Percentiles rank a stretch among this genome's conserved stretches.
phyloP scores from a whole-genome alignment of 2,797 vertebrate species.

The Lutjanus campechanus region DNA sequence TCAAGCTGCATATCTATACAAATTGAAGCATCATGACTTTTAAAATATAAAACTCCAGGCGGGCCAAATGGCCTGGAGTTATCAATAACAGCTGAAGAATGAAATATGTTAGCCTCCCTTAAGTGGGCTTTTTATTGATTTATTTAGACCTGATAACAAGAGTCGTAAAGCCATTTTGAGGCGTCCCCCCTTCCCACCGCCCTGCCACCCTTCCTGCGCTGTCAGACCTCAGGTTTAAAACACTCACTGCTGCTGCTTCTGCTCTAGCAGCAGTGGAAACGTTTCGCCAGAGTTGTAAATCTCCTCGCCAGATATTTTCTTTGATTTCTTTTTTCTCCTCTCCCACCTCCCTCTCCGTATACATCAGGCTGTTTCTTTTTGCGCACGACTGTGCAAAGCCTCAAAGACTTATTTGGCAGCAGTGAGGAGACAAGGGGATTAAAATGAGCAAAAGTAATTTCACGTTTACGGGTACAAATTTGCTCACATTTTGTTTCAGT shows the following conservation, averaged over 20 bases:
- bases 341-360: slow-evolving; percentile 23
- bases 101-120: slow-evolving; percentile 65
- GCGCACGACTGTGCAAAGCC: slow-evolving; percentile 56
- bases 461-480: slow-evolving; percentile 64
- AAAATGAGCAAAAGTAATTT: slow-evolving; percentile 64
- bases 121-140: slow-evolving; percentile 78
- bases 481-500: slow-evolving; percentile 71
- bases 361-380: slow-evolving; percentile 43
- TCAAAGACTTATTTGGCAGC: slow-evolving; percentile 64
- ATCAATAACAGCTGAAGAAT: slow-evolving; percentile 70
- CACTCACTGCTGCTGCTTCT: slow-evolving; percentile 70
- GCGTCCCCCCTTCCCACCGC: slow-evolving; percentile 10
- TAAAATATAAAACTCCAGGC: slow-evolving; percentile 61
- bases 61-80: slow-evolving; percentile 44
- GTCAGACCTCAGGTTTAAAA: slow-evolving; percentile 64
- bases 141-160: slow-evolving; percentile 85
- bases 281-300: slow-evolving; percentile 82
- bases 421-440: slow-evolving; percentile 34
- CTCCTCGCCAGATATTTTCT: slow-evolving; percentile 80
- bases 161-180: slow-evolving; percentile 78
- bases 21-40: slow-evolving; percentile 74
- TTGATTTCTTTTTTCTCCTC: slow-evolving; percentile 70
- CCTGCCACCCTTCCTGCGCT: slow-evolving; percentile 62
- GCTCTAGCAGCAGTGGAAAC: slow-evolving; percentile 74
- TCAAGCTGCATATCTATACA: slow-evolving; percentile 70